Percentiles rank a stretch among this genome's conserved stretches.
Conservation (phyloP, 2,797 vertebrate species). For the Anguilla anguilla region DNA sequence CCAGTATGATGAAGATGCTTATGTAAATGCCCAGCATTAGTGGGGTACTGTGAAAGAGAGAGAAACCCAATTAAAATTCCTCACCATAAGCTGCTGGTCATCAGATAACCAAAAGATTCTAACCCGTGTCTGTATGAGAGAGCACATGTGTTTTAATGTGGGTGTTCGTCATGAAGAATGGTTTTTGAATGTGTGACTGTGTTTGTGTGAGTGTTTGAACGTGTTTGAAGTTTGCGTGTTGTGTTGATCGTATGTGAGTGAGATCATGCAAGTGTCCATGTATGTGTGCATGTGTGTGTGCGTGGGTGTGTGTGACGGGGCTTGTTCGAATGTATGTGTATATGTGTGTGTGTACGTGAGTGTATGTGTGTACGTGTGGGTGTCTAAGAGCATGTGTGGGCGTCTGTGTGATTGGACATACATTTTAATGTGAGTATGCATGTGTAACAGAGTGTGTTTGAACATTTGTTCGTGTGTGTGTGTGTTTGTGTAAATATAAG, state of each 20-base stretch:
- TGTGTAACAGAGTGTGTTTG: background rate
- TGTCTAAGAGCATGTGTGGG: too few species aligned
- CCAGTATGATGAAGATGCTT: slow-evolving; percentile 84
- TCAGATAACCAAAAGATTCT: background rate
- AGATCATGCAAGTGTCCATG: too few species aligned
- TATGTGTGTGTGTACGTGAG: background rate
- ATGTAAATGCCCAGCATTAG: slow-evolving; percentile 88
- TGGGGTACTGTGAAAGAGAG: slow-evolving; percentile 74
- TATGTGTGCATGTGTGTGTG: background rate
- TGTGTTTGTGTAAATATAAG: background rate
- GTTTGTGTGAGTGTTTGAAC: too few species aligned
- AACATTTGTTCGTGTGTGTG: slow-evolving; percentile 36
- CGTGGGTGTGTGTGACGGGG: background rate
- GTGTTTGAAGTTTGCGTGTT: too few species aligned
- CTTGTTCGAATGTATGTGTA: background rate
- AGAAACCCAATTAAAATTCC: background rate
- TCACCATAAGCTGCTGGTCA: background rate
- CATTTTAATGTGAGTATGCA: slow-evolving; percentile 41
- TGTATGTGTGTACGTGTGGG: too few species aligned
- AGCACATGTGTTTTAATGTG: background rate
- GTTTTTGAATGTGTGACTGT: too few species aligned
- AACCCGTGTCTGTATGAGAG: background rate
- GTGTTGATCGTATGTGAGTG: too few species aligned
- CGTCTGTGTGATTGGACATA: too few species aligned
- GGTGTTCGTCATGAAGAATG: too few species aligned